Conservation (phyloP, 2,888 invertebrate genomes). For the Hyppa rectilinea region DNA sequence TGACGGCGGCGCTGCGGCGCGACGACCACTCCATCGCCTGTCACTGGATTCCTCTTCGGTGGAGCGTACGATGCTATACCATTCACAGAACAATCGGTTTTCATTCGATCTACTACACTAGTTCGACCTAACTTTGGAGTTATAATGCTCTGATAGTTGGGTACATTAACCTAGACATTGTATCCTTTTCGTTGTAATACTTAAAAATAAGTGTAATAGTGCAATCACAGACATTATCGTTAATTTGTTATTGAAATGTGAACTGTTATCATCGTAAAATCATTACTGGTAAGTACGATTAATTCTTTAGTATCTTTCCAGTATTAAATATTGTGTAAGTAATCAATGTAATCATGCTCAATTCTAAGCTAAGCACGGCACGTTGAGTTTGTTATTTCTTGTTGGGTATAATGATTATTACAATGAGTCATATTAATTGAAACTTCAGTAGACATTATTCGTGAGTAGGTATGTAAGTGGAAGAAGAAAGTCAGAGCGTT, state of each 20-base stretch:
- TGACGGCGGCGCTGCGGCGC: conserved; percentile 88
- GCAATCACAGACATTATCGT: conserved; percentile 25
- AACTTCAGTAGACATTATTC: conserved; percentile 56
- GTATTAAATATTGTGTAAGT: conserved; percentile 49
- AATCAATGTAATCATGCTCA: conserved; percentile 72
- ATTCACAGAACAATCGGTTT: conserved; percentile 88
- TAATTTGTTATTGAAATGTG: conserved; percentile 30
- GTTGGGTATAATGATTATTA: conserved; percentile 54
- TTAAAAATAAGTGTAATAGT: conserved; percentile 41
- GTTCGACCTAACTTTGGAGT: conserved; percentile 36
- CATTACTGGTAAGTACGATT: background rate
- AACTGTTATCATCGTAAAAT: conserved; percentile 37
- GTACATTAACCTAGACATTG: conserved; percentile 16
- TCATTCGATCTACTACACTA: conserved; percentile 78
- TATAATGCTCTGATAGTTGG: conserved; percentile 18
- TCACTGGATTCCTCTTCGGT: conserved; percentile 92
- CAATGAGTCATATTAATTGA: conserved; percentile 54
- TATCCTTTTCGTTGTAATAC: conserved; percentile 19
- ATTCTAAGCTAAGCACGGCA: conserved; percentile 71
- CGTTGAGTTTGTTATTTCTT: conserved; percentile 51
- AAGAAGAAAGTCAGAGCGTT: conserved; percentile 67
- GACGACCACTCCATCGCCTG: conserved; percentile 91
- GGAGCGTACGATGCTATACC: conserved; percentile 87
- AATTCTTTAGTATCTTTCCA: conserved; percentile 35
- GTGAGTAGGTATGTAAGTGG: conserved; percentile 62